Base-by-base conservation (phyloP, 1,140 invertebrate species). In the Nasonia vitripennis region DNA sequence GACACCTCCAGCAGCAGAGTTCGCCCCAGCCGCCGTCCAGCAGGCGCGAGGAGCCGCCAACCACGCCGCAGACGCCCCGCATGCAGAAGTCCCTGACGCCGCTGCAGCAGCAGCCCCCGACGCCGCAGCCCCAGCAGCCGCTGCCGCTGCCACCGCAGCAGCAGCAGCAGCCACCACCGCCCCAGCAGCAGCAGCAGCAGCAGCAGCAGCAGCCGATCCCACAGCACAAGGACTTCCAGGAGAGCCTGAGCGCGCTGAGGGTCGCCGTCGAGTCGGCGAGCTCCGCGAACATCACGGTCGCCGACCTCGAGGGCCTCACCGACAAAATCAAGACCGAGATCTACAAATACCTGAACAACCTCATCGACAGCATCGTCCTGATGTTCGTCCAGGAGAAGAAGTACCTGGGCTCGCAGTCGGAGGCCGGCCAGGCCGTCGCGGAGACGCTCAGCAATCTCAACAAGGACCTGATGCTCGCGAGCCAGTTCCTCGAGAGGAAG, bases 251-350 rank as follows among this genome's bases (percentile, higher is more conserved):
- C 73, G 91, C 92, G 78, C 92, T 93, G 78, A 89, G 92, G 71
- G 91, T 89, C 17, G 89, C 90, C 7, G 89, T 88, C 10, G 88
- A 88, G 70, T 87, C 86, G 51, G 88, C 91, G 2, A 87, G 88
- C 20, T 95, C 95, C 1, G 92, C 95, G 75, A 91, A 92, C 77
- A 94, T 96, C 86, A 95, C 95, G 0, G 96, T 95, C 37, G 94
- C 96, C 20, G 97, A 98, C 90, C 94, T 98, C 2, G 97, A 98
- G 92, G 96, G 96, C 77, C 93, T 98, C 71, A 97, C 97, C 9
- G 97, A 98, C 88, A 95, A 96, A 73, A 94, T 99, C 2, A 99
- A 99, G 93, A 96, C 95, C 62, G 98, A 99, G 94, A 97, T 99
- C 84, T 96, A 96, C 20, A 95, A 97, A 80, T 97, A 96, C 7